phyloP scores from a whole-genome alignment of 2,888 invertebrate genomes.

The Phalera bucephala region DNA sequence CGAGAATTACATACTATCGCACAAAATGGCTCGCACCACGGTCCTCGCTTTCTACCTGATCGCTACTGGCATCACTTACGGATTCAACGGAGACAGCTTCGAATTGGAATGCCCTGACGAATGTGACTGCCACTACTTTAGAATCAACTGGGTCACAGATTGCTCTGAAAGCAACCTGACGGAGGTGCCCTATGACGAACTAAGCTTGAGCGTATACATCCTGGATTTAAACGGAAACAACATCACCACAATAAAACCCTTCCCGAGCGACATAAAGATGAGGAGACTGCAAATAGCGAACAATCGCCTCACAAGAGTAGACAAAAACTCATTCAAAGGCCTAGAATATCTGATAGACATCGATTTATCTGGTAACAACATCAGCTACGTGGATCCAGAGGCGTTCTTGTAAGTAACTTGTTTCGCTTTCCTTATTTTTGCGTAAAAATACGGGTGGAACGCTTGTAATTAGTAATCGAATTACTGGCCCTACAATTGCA shows the following conservation, averaged over 20 bases:
- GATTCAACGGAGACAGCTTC: conserved; percentile 84
- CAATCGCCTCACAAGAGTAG: conserved; percentile 84
- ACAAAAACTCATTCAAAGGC: conserved; percentile 84
- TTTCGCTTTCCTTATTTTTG: conserved; percentile 3
- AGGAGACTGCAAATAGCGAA: conserved; percentile 87
- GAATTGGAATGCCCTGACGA: conserved; percentile 88
- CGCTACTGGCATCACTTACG: conserved; percentile 45
- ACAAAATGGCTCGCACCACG: conserved; percentile 50
- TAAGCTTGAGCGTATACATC: conserved; percentile 87
- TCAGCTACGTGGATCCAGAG: conserved; percentile 85
- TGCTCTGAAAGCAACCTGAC: conserved; percentile 89
- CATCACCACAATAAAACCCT: conserved; percentile 82
- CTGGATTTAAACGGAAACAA: conserved; percentile 88
- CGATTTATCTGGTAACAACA: conserved; percentile 87
- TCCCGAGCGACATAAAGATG: conserved; percentile 87
- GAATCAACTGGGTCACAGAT: conserved; percentile 90
- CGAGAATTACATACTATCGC: conserved; percentile 26
- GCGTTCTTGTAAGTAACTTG: conserved; percentile 83
- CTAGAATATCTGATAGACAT: conserved; percentile 87
- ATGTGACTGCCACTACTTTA: conserved; percentile 89
- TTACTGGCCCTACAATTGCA: conserved; percentile 9
- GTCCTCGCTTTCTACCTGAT: conserved; percentile 50
- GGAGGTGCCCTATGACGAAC: conserved; percentile 86
- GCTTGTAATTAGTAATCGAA: conserved; percentile 15
- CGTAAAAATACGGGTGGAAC: not conserved